Base-by-base conservation (phyloP, 2,888 invertebrate genomes). In the Drosophila bunnanda region DNA sequence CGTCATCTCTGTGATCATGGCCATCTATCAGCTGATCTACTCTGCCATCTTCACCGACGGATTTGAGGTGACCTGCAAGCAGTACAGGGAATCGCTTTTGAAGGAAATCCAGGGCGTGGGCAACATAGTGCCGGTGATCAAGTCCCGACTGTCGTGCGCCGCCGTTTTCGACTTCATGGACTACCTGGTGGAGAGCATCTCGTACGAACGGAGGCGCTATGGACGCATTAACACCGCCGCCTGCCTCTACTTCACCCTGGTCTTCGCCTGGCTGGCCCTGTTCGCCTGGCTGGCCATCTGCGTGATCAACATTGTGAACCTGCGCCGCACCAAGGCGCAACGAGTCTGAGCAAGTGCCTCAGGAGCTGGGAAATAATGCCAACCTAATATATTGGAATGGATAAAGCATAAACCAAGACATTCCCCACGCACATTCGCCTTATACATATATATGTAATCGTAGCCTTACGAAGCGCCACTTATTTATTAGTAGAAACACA, bases 111-210 rank as follows among this genome's bases (percentile, higher is more conserved):
- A 91, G 68, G 92, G 92, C 1, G 88, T 90, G 32, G 93, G 93
- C 32, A 91, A 92, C 69, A 91, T 92, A 61, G 92, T 93, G 7
- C 91, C 91, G 2, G 92, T 92, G 4, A 90, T 92, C 54, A 92
- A 92, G 75, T 89, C 89, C 13, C 94, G 97, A 13, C 92, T 97
- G 4, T 93, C 94, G 0, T 97, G 97, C 89, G 95, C 95, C 66
- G 95, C 96, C 0, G 94, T 96, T 55, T 95, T 95, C 80, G 97
- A 97, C 92, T 97, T 96, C 90, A 96, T 97, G 96, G 97, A 97
- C 90, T 97, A 96, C 82, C 93, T 97, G 68, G 95, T 96, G 70
- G 95, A 95, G 56, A 95, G 95, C 79, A 91, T 92, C 17, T 93
- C 94, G 0, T 94, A 94, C 55, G 94, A 95, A 76, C 94, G 94